phyloP scores from a whole-genome alignment of 2,113 vertebrate genomes.

The Sphaerodactylus townsendi region DNA sequence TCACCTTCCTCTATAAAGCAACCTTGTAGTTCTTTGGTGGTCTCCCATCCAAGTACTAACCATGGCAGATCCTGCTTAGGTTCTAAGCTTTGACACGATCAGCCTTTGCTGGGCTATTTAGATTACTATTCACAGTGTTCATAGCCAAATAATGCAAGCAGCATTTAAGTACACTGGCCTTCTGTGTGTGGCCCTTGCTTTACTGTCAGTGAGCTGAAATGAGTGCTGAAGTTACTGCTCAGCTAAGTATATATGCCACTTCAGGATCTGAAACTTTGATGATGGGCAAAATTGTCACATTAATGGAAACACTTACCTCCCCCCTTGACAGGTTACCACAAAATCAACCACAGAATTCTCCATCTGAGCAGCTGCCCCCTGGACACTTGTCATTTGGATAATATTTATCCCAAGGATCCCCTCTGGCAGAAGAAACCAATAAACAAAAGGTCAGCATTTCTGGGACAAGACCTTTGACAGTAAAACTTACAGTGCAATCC shows the following conservation, averaged over 20 bases:
- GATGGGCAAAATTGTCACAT: slow-evolving; percentile 12
- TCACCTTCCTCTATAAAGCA: too few relatives aligned
- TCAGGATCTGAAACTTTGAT: neutral
- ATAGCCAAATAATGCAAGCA: neutral
- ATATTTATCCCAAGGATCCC: slow-evolving; percentile 76
- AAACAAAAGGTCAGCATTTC: slow-evolving; percentile 17
- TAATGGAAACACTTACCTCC: slow-evolving; percentile 78
- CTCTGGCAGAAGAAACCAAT: slow-evolving; percentile 73
- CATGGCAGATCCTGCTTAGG: too few relatives aligned
- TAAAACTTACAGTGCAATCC: neutral
- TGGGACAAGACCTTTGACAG: neutral
- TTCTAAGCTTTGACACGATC: too few relatives aligned
- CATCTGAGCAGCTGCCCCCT: slow-evolving; percentile 66
- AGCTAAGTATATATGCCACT: neutral
- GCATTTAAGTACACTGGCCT: neutral
- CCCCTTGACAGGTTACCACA: slow-evolving; percentile 87
- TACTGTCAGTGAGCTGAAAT: neutral
- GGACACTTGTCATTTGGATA: slow-evolving; percentile 75
- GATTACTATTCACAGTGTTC: too few relatives aligned
- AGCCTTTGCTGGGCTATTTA: too few relatives aligned
- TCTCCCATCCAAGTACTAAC: too few relatives aligned
- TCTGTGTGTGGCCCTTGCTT: neutral
- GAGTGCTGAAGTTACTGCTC: neutral
- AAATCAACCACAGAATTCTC: slow-evolving; percentile 84
- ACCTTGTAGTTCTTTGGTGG: too few relatives aligned